Evolutionary conservation across 2,113 vertebrate genomes (phyloP), one percentile per base, ranked within the genome.

Genomic region (Melanotaenia duboulayi): DNA sequence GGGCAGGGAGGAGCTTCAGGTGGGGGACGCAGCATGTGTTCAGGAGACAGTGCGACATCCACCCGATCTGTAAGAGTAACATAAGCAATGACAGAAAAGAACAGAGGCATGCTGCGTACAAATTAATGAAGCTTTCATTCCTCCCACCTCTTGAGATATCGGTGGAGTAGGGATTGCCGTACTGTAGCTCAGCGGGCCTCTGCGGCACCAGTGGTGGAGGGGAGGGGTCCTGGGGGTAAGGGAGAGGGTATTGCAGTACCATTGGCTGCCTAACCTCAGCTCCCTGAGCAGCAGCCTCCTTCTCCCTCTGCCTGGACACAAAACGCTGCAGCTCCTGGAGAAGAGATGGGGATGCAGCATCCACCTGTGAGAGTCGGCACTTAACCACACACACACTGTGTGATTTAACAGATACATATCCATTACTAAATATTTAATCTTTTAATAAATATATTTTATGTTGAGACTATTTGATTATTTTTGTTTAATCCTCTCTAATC

Each of bases 141-240:
- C 11, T 16, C 87, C 40, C 25, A 95, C 96, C 96, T 95, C 93
- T 94, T 7, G 85, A 91, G 69, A 89, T 91, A 64, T 94, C 94
- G 3, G 89, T 71, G 76, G 93, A 93, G 58, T 99, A 99, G 14
- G 97, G 98, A 71, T 99, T 98, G 80, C 97, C 97, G 49, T 92
- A 98, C 1, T 97, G 96, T 86, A 99, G 82, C 82, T 96, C 94
- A 11, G 96, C 96, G 0, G 96, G 93, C 62, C 94, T 89, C 54
- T 91, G 89, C 2, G 96, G 94, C 32, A 96, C 92, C 61, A 94
- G 87, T 0, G 95, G 93, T 19, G 95, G 87, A 0, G 92, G 92
- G 13, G 94, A 93, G 4, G 86, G 94, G 65, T 96, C 95, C 84
- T 96, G 96, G 1, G 94, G 93, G 76, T 95, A 95, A 0, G 95